These are phyloP conservation scores for Elegia similella DNA, from an alignment of 2,888 invertebrate genomes.

Conservation along the genomic window DNA sequence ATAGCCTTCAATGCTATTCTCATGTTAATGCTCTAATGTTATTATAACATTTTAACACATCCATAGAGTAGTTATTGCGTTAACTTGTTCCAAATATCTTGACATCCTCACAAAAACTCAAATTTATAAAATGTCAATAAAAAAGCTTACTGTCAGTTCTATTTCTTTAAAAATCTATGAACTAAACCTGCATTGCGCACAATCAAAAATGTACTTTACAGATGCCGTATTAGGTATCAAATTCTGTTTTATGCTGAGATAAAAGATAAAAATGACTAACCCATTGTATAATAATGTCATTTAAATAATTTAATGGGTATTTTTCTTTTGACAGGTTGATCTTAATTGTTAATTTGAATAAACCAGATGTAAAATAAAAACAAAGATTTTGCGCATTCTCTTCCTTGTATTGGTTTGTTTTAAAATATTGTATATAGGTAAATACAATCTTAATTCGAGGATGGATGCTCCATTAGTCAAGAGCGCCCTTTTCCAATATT, in stretches of 20 bases:
- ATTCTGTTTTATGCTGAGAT: slow-evolving; percentile 26
- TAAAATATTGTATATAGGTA: background rate
- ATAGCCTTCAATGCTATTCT: no score
- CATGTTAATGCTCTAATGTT: no score
- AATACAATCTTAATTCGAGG: background rate
- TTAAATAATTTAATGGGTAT: slow-evolving; percentile 26
- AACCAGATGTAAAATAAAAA: background rate
- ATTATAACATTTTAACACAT: no score
- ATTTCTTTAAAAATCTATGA: background rate
- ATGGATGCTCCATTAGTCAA: no score
- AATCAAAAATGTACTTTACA: slow-evolving; percentile 44
- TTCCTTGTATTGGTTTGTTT: background rate
- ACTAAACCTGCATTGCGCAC: slow-evolving; percentile 26
- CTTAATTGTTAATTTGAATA: slow-evolving; percentile 6
- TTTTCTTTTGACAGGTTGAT: slow-evolving; percentile 24
- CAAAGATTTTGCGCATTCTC: background rate
- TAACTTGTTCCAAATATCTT: no score
- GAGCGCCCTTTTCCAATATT: no score
- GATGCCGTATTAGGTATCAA: slow-evolving; percentile 24
- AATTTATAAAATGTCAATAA: no score
- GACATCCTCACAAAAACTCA: no score
- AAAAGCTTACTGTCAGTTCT: background rate
- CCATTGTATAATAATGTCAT: slow-evolving; percentile 43
- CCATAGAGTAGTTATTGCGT: no score
- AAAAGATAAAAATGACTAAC: slow-evolving; percentile 36